Conservation (phyloP, 2,113 vertebrate species). For the Gasterosteus aculeatus region DNA sequence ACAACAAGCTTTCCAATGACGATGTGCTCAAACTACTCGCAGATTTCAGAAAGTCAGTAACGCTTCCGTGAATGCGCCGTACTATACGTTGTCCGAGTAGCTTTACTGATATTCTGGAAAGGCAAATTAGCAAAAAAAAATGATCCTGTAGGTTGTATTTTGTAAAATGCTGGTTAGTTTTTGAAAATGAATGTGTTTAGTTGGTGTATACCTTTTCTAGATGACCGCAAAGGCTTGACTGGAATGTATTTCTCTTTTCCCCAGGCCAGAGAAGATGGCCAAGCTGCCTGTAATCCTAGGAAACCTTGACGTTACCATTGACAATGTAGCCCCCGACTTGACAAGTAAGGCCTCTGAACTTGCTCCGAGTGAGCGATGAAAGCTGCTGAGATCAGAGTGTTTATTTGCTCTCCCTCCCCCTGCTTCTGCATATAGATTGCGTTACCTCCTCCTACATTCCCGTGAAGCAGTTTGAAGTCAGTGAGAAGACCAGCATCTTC, state of each 20-base stretch:
- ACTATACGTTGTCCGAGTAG: slow-evolving; percentile 6
- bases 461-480: slow-evolving; percentile 91
- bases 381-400: slow-evolving; percentile 34
- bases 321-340: slow-evolving; percentile 92
- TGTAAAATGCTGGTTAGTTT: slow-evolving; percentile 30
- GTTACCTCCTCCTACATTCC: slow-evolving; percentile 98
- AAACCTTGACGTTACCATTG: slow-evolving; percentile 96
- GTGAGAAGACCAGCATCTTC: slow-evolving; percentile 81
- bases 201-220: slow-evolving; percentile 16
- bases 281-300: slow-evolving; percentile 98
- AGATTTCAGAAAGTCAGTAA: slow-evolving; percentile 96
- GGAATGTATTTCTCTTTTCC: slow-evolving; percentile 54
- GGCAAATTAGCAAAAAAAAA: slow-evolving; percentile 11
- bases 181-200: slow-evolving; percentile 31
- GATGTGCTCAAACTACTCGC: slow-evolving; percentile 95
- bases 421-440: slow-evolving; percentile 85
- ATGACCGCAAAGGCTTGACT: slow-evolving; percentile 51
- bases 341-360: slow-evolving; percentile 85
- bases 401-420: slow-evolving; percentile 47
- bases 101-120: slow-evolving; percentile 35
- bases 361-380: slow-evolving; percentile 26
- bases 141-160: slow-evolving; percentile 27
- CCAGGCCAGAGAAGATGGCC: slow-evolving; percentile 97
- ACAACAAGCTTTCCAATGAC: slow-evolving; percentile 96
- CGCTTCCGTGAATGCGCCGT: not conserved